phyloP scores from a whole-genome alignment of 2,888 invertebrate genomes.

The Chymomyza caudatula region DNA sequence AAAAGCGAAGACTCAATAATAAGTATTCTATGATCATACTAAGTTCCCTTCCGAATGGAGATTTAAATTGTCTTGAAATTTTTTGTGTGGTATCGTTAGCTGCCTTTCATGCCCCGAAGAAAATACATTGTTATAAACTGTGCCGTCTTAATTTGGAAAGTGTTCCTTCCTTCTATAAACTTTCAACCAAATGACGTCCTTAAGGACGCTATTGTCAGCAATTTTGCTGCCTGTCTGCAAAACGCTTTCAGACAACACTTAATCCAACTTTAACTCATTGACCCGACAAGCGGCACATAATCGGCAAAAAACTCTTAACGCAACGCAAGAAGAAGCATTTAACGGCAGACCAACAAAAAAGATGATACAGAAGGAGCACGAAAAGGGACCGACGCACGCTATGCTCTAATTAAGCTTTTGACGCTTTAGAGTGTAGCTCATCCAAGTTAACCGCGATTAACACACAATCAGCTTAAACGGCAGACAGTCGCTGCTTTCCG shows the following conservation, averaged over 20 bases:
- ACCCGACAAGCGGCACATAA: neutral
- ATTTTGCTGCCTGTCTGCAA: neutral
- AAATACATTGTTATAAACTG: too few relatives aligned
- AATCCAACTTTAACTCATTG: neutral
- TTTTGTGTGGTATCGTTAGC: too few relatives aligned
- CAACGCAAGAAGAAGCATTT: neutral
- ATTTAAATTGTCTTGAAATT: too few relatives aligned
- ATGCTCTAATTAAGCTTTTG: conserved; percentile 34
- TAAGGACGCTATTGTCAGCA: neutral
- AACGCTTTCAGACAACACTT: neutral
- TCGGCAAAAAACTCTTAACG: neutral
- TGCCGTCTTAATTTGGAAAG: too few relatives aligned
- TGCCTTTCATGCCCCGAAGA: too few relatives aligned
- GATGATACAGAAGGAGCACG: neutral
- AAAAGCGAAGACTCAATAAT: too few relatives aligned
- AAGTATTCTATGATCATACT: too few relatives aligned
- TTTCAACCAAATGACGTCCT: too few relatives aligned
- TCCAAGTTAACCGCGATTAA: conserved; percentile 46
- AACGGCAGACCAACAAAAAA: neutral
- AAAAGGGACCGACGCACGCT: neutral
- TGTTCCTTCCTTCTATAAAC: too few relatives aligned
- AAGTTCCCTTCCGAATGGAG: too few relatives aligned
- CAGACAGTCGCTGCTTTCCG: conserved; percentile 15
- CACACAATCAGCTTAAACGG: conserved; percentile 49
- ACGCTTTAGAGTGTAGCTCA: conserved; percentile 17